Percentiles rank a stretch among this genome's conserved stretches.
These are phyloP conservation scores for Drosophila watanabei DNA, from an alignment of 1,140 invertebrate genomes.

Conservation along the genomic window DNA sequence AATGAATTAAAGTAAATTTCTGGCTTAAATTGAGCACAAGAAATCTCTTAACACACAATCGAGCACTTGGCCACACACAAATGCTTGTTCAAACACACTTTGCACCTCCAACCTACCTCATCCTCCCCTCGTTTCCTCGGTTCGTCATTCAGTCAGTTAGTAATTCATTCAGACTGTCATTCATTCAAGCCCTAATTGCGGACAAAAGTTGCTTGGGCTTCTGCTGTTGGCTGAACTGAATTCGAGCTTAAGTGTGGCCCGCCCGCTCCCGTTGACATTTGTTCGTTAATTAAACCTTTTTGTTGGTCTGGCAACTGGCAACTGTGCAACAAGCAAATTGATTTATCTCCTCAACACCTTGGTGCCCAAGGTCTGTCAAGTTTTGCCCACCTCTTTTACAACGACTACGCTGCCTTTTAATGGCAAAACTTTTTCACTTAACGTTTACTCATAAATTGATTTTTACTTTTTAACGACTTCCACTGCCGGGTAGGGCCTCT, in stretches of 20 bases:
- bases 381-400: slow-evolving; percentile 39
- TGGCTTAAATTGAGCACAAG: slow-evolving; percentile 24
- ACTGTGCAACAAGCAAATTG: slow-evolving; percentile 83
- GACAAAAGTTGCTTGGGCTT: slow-evolving; percentile 76
- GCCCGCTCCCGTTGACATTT: slow-evolving; percentile 73
- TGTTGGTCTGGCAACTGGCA: slow-evolving; percentile 65
- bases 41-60: slow-evolving; percentile 41
- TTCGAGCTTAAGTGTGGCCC: slow-evolving; percentile 17
- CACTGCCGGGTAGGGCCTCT: slow-evolving; percentile 11
- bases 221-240: slow-evolving; percentile 1
- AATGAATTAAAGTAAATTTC: slow-evolving; percentile 27
- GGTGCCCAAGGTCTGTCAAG: slow-evolving; percentile 50
- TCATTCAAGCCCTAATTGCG: slow-evolving; percentile 80
- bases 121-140: slow-evolving; percentile 25
- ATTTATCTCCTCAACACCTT: slow-evolving; percentile 81
- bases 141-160: slow-evolving; percentile 54
- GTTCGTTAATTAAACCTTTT: slow-evolving; percentile 84
- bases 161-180: slow-evolving; percentile 78
- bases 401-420: slow-evolving; percentile 61
- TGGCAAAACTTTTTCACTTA: slow-evolving; percentile 84
- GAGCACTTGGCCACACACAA: slow-evolving; percentile 30
- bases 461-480: slow-evolving; percentile 82
- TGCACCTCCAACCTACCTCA: neutral
- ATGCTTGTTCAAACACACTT: slow-evolving; percentile 28
- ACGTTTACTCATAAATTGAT: slow-evolving; percentile 84